phyloP scores from a whole-genome alignment of 2,888 invertebrate genomes.

The Morinoia aosen region DNA sequence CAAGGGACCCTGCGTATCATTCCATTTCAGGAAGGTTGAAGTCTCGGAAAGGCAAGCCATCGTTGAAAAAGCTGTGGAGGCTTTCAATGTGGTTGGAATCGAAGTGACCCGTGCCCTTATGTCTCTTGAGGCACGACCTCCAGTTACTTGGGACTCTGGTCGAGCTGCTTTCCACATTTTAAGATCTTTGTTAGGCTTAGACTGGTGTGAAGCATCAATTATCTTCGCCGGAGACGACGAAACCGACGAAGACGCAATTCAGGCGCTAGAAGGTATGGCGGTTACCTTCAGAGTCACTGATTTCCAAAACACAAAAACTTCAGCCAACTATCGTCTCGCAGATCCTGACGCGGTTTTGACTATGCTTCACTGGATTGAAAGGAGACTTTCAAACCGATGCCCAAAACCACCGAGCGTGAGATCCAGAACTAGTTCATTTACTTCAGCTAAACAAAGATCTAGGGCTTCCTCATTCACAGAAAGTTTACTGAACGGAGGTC shows the following conservation, averaged over 20 bases:
- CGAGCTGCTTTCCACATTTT: conserved; percentile 91
- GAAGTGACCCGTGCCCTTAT: conserved; percentile 78
- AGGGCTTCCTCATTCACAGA: conserved; percentile 29
- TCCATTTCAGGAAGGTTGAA: conserved; percentile 72
- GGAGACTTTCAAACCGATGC: conserved; percentile 69
- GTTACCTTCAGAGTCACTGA: conserved; percentile 91
- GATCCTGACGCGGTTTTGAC: conserved; percentile 91
- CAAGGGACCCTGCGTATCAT: conserved; percentile 72
- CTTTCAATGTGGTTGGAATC: conserved; percentile 71
- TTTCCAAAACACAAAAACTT: conserved; percentile 86
- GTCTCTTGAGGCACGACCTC: conserved; percentile 89
- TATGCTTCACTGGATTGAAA: conserved; percentile 83
- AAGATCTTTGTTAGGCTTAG: conserved; percentile 89
- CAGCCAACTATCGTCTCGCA: conserved; percentile 87
- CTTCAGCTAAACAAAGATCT: conserved; percentile 19
- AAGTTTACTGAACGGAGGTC: not conserved
- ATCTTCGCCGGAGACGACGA: conserved; percentile 73
- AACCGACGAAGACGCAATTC: conserved; percentile 71
- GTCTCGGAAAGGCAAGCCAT: conserved; percentile 69
- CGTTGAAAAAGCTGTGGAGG: conserved; percentile 70
- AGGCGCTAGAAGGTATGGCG: conserved; percentile 79
- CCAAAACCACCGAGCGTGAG: conserved; percentile 30
- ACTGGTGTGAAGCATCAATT: conserved; percentile 81
- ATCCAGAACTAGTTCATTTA: conserved; percentile 50
- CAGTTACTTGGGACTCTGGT: conserved; percentile 92